Percentiles rank a stretch among this genome's conserved stretches.
These are phyloP conservation scores for Bambusicola thoracicus DNA, from an alignment of 2,113 vertebrate species.

Conservation along the genomic window DNA sequence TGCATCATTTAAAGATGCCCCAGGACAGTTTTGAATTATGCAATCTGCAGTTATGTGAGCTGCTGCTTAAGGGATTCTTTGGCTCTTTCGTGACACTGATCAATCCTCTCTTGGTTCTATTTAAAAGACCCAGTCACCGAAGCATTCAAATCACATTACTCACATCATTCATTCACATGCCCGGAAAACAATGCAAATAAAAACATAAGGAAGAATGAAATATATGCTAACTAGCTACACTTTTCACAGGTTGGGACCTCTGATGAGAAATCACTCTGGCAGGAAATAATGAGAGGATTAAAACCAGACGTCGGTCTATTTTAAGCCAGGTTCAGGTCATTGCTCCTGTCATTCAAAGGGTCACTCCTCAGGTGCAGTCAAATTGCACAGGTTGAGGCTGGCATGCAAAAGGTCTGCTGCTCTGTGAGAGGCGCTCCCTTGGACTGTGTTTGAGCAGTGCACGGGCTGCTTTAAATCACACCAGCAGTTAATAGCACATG, in stretches of 20 bases:
- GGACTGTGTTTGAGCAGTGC: background rate
- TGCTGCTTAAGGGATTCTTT: slow-evolving; percentile 71
- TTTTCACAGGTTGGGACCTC: slow-evolving; percentile 52
- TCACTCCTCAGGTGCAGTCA: slow-evolving; percentile 3
- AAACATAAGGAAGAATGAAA: slow-evolving; percentile 65
- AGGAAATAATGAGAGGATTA: slow-evolving; percentile 66
- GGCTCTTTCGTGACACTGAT: slow-evolving; percentile 66
- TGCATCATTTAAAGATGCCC: slow-evolving; percentile 80
- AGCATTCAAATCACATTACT: slow-evolving; percentile 46
- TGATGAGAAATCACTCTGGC: slow-evolving; percentile 59
- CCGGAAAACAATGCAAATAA: slow-evolving; percentile 68
- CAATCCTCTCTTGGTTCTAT: slow-evolving; percentile 49
- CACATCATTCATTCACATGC: slow-evolving; percentile 47
- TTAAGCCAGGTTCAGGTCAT: slow-evolving; percentile 27
- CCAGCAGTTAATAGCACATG: background rate
- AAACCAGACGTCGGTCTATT: slow-evolving; percentile 60
- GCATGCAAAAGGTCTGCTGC: background rate
- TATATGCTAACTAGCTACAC: slow-evolving; percentile 64
- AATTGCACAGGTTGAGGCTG: background rate
- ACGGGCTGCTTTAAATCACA: slow-evolving; percentile 11
- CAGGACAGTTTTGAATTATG: slow-evolving; percentile 80
- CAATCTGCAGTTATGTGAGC: slow-evolving; percentile 66
- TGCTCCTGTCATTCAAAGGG: slow-evolving; percentile 20
- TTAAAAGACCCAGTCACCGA: slow-evolving; percentile 57
- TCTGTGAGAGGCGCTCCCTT: background rate